phyloP scores from a whole-genome alignment of 2,888 invertebrate species.

The Marasmarcha lunaedactyla region DNA sequence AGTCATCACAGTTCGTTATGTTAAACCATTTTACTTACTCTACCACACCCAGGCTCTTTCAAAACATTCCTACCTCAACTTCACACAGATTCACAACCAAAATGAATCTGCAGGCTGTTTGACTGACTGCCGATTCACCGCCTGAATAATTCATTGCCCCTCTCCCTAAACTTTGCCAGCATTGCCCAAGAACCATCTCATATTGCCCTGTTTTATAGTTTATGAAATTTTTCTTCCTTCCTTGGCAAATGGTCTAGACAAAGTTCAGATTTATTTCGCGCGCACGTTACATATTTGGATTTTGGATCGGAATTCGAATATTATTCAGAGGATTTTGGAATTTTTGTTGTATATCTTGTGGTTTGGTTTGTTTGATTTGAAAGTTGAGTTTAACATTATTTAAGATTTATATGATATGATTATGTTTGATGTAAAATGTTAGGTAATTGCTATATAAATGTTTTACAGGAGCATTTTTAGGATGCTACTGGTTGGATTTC shows the following conservation, averaged over 20 bases:
- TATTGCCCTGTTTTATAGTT: conserved; percentile 57
- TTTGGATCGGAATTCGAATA: not conserved
- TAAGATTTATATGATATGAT: too few species aligned
- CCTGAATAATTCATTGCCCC: conserved; percentile 60
- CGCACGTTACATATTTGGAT: conserved; percentile 1
- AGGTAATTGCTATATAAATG: too few species aligned
- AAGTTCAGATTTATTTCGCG: conserved; percentile 1
- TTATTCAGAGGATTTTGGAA: not conserved
- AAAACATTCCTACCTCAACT: too few species aligned
- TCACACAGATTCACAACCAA: conserved; percentile 15
- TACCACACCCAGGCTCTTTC: too few species aligned
- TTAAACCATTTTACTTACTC: too few species aligned
- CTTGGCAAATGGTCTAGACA: not conserved
- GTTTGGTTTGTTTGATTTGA: too few species aligned
- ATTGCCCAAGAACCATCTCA: conserved; percentile 32
- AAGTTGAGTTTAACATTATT: too few species aligned
- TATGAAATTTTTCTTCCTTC: conserved; percentile 38
- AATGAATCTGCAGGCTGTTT: conserved; percentile 46
- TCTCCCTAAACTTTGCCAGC: conserved; percentile 45
- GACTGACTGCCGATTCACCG: conserved; percentile 62
- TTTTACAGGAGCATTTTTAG: too few species aligned
- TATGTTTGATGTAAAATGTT: too few species aligned
- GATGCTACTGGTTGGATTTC: too few species aligned
- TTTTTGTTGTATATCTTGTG: too few species aligned
- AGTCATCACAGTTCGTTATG: too few species aligned